A percentile compares a stretch with the other conserved stretches of the same genome.
These are phyloP conservation scores for Gila robusta DNA, from an alignment of 2,797 vertebrate genomes.

Conservation along the genomic window DNA sequence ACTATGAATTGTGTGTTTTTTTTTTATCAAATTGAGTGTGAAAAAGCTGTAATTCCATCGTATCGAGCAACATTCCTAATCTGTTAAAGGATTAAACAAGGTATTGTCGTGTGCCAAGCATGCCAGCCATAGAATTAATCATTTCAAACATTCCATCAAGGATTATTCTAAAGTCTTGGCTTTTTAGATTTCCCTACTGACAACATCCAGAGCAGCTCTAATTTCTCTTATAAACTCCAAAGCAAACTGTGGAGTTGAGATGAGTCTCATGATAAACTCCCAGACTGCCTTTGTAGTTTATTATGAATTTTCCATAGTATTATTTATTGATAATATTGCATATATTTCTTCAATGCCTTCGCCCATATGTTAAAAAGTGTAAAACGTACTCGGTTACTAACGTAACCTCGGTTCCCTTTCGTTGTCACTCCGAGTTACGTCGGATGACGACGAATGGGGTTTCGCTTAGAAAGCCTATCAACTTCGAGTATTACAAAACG, in stretches of 20 bases:
- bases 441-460: no score
- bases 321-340: constrained; percentile 4
- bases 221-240: constrained; percentile 6
- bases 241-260: neutral
- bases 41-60: constrained; percentile 66
- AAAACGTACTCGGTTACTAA: no score
- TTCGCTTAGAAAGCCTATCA: no score
- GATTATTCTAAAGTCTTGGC: constrained; percentile 61
- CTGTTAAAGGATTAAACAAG: constrained; percentile 58
- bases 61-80: constrained; percentile 69
- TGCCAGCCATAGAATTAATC: constrained; percentile 66
- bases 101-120: constrained; percentile 68
- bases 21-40: constrained; percentile 67
- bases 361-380: neutral
- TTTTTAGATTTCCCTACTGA: constrained; percentile 59
- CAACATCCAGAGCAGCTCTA: constrained; percentile 12
- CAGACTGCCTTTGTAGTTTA: constrained; percentile 28
- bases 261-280: constrained; percentile 1
- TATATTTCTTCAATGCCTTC: neutral
- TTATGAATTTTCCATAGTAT: neutral
- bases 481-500: no score
- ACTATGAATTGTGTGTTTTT: constrained; percentile 55
- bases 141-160: constrained; percentile 67
- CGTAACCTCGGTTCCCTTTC: no score
- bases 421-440: no score